phyloP scores from a whole-genome alignment of 2,113 vertebrate genomes.

The Prolemur simus region DNA sequence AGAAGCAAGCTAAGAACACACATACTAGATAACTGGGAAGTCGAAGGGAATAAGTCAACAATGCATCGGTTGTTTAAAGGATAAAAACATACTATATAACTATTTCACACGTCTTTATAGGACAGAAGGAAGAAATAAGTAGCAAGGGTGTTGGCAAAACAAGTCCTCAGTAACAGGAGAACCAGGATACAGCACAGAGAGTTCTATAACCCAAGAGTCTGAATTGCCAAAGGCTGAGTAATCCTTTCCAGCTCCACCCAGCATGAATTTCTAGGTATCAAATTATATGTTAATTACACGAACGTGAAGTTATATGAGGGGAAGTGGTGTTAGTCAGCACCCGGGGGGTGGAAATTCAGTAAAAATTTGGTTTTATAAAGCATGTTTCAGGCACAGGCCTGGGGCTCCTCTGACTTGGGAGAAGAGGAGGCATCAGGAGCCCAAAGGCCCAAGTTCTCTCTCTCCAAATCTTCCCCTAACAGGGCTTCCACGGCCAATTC shows the following conservation, averaged over 20 bases:
- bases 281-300: slow-evolving; percentile 73
- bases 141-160: background rate
- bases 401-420: background rate
- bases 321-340: slow-evolving; percentile 63
- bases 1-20: background rate
- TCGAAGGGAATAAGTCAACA: background rate
- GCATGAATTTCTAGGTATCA: slow-evolving; percentile 75
- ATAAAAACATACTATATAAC: background rate
- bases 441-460: background rate
- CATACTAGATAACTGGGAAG: background rate
- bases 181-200: background rate
- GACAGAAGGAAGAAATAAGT: background rate
- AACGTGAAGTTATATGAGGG: slow-evolving; percentile 57
- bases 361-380: slow-evolving; percentile 17
- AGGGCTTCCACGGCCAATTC: background rate
- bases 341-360: slow-evolving; percentile 2
- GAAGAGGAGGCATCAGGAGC: background rate
- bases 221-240: slow-evolving; percentile 71
- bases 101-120: background rate
- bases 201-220: slow-evolving; percentile 50
- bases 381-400: background rate
- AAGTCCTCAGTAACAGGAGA: slow-evolving; percentile 34
- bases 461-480: background rate
- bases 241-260: slow-evolving; percentile 74
- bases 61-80: background rate